Evolutionary conservation across 23 tunicate species (phyloP).

Genomic region (Ciona savignyi): DNA sequence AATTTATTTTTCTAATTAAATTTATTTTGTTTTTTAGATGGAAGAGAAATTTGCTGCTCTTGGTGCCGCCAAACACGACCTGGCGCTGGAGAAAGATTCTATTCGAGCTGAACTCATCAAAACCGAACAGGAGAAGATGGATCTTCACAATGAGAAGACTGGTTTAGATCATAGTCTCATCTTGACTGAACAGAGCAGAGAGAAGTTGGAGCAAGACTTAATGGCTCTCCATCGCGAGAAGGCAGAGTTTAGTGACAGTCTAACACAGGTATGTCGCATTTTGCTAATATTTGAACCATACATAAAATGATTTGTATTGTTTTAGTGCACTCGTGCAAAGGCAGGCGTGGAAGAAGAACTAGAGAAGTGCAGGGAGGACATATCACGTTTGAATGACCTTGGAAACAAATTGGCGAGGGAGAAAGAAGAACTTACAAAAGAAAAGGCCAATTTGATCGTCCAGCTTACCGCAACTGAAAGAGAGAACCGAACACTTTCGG

Average conservation of each 20-base stretch:
- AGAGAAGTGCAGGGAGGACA: conserved; percentile 68
- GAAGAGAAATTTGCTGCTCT: conserved; percentile 93
- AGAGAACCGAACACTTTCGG: conserved; percentile 83
- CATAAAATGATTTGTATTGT: not conserved
- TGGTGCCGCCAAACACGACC: conserved; percentile 90
- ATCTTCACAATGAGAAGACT: conserved; percentile 92
- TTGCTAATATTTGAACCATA: too few species aligned
- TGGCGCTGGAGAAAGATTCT: conserved; percentile 96
- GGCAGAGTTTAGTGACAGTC: conserved; percentile 71
- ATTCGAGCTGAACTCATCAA: conserved; percentile 98
- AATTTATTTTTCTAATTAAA: not conserved
- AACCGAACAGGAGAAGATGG: conserved; percentile 99
- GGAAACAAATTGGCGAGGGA: conserved; percentile 82
- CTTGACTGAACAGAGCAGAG: conserved; percentile 90
- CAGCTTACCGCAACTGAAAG: conserved; percentile 93
- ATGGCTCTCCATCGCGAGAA: conserved; percentile 88
- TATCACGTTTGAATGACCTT: conserved; percentile 48
- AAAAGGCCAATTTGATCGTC: conserved; percentile 95
- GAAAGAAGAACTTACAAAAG: conserved; percentile 96
- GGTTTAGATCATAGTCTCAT: conserved; percentile 90
- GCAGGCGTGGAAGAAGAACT: conserved; percentile 84
- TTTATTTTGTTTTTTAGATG: conserved; percentile 41
- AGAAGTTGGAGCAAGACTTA: conserved; percentile 91
- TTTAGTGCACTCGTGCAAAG: conserved; percentile 63
- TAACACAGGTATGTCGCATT: conserved; percentile 45